These are phyloP conservation scores for Erannis defoliaria DNA, from an alignment of 2,888 invertebrate species.

Conservation along the genomic window DNA sequence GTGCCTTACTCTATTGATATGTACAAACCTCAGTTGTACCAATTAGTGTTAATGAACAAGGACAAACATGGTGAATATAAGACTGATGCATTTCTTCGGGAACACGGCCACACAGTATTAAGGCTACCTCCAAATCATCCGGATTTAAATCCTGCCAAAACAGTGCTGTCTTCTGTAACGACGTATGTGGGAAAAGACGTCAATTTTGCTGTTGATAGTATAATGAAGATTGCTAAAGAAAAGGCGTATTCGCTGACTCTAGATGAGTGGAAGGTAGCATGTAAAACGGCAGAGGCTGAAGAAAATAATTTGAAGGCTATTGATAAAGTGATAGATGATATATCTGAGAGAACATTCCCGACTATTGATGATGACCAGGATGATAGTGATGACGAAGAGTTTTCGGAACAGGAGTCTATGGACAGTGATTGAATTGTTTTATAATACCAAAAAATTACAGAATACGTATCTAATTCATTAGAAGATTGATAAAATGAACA, in stretches of 20 bases:
- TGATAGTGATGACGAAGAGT: slow-evolving; percentile 51
- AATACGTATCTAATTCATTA: neutral
- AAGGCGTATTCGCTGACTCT: slow-evolving; percentile 46
- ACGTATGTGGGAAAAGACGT: slow-evolving; percentile 50
- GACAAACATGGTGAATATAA: slow-evolving; percentile 54
- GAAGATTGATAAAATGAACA: too few relatives aligned
- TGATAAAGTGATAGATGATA: slow-evolving; percentile 54
- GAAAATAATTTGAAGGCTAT: slow-evolving; percentile 52
- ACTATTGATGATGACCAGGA: slow-evolving; percentile 47
- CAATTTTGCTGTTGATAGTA: slow-evolving; percentile 47
- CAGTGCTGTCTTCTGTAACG: slow-evolving; percentile 43
- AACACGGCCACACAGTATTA: slow-evolving; percentile 50
- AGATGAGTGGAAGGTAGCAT: slow-evolving; percentile 51
- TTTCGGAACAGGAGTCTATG: slow-evolving; percentile 51
- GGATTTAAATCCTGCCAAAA: slow-evolving; percentile 52
- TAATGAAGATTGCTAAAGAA: slow-evolving; percentile 53
- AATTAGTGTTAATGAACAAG: slow-evolving; percentile 51
- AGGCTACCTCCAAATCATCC: slow-evolving; percentile 51
- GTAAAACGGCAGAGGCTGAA: slow-evolving; percentile 49
- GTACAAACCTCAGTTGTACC: slow-evolving; percentile 54
- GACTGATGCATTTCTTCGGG: slow-evolving; percentile 48
- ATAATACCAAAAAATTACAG: neutral
- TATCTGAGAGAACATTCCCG: slow-evolving; percentile 51
- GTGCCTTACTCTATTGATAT: slow-evolving; percentile 52
- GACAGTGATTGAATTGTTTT: slow-evolving; percentile 47